Base-by-base conservation (phyloP, 2,113 vertebrate species). In the Mystacornis crossleyi region DNA sequence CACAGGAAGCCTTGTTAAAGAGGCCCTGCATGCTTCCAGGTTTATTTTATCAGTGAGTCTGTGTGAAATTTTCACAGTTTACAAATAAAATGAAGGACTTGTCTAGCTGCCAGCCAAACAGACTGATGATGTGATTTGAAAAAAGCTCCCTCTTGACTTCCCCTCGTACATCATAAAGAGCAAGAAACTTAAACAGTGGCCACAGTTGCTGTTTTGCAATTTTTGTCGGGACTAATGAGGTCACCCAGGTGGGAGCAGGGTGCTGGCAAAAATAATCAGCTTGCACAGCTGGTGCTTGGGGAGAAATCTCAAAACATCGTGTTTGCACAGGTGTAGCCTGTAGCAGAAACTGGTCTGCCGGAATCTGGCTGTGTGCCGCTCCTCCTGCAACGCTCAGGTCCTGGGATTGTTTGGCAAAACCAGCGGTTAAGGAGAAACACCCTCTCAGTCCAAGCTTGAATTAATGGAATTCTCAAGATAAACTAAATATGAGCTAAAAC, bases 311-410 rank as follows among this genome's bases (percentile, higher is more conserved):
- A 62, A 88, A 86, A 33, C 86, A 64, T 9, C 0, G 0, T 94
- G 81, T 96, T 96, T 96, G 92, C 95, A 96, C 96, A 97, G 96
- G 96, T 97, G 96, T 83, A 81, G 91, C 71, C 85, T 36, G 51
- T 62, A 94, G 82, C 74, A 95, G 81, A 90, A 94, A 88, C 55
- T 73, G 78, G 84, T 29, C 66, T 84, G 43, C 57, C 1, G 1
- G 45, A 83, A 40, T 29, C 85, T 94, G 90, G 82, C 92, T 36
- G 12, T 10, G 47, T 58, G 75, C 80, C 3, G 0, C 67, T 57
- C 80, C 11, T 31, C 16, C 24, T 14, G 58, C 31, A 74, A 57
- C 2, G 15, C 34, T 58, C 50, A 7, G 75, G 60, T 70, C 58
- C 40, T n/a, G 60, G 34, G 90, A 66, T 48, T 75, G 43, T 66